A percentile compares a stretch with the other conserved stretches of the same genome.
Conservation (phyloP, 2,113 vertebrate genomes). For the Heteronetta atricapilla region DNA sequence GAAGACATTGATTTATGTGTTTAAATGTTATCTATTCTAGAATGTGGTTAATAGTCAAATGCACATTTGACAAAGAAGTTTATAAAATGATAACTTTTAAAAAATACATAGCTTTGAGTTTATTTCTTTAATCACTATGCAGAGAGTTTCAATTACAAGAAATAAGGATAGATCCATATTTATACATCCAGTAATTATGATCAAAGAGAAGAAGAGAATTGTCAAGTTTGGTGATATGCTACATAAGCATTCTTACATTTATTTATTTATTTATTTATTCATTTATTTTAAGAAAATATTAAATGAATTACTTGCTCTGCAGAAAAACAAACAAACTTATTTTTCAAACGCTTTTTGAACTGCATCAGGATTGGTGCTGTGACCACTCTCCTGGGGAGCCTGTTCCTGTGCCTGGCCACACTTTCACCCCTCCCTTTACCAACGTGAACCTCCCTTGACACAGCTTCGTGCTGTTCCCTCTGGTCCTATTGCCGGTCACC, state of each 20-base stretch:
- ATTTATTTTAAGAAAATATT: no score
- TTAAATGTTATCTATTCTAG: conserved; percentile 2
- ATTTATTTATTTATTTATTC: no score
- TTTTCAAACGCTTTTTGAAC: no score
- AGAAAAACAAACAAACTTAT: not conserved
- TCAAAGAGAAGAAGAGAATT: not conserved
- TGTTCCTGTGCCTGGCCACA: no score
- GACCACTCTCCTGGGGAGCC: no score
- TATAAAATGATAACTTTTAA: not conserved
- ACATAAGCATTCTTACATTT: not conserved
- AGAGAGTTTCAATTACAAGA: not conserved
- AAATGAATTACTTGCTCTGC: not conserved
- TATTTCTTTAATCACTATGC: not conserved
- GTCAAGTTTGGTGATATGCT: not conserved
- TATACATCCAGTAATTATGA: not conserved
- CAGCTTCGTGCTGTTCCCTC: no score
- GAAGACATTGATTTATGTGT: not conserved
- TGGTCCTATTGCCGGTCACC: no score
- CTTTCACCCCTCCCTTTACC: no score
- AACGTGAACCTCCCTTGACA: no score
- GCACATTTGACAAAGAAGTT: not conserved
- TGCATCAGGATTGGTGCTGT: no score
- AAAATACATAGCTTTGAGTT: not conserved
- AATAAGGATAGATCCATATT: not conserved
- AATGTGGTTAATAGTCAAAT: not conserved